Conservation (phyloP, 2,113 vertebrate genomes). For the Vimba vimba region DNA sequence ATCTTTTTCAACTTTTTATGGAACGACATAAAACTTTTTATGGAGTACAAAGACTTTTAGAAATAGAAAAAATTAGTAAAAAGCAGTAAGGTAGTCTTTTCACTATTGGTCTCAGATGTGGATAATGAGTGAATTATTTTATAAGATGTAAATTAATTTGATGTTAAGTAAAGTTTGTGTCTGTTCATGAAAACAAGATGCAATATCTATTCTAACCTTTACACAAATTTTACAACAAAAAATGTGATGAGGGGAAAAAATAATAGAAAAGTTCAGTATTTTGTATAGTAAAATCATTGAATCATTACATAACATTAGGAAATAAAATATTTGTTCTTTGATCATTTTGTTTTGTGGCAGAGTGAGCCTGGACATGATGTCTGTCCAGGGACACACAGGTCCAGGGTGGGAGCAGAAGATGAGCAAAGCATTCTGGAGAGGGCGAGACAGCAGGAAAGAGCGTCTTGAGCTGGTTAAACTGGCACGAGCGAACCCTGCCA, state of each 20-base stretch:
- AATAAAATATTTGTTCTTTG: neutral
- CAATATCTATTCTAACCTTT: neutral
- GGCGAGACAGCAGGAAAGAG: constrained; percentile 93
- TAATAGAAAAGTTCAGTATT: neutral
- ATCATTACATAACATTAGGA: neutral
- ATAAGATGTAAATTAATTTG: neutral
- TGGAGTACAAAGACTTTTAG: neutral
- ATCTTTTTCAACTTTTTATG: too few species aligned
- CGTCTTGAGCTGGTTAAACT: constrained; percentile 94
- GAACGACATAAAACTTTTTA: too few species aligned
- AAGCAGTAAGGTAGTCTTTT: neutral
- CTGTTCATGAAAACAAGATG: neutral
- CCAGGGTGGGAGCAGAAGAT: constrained; percentile 90
- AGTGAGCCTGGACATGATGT: constrained; percentile 98
- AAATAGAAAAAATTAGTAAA: neutral
- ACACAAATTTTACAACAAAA: too few species aligned
- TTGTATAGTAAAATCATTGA: neutral
- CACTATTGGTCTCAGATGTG: neutral
- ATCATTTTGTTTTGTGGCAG: constrained; percentile 67
- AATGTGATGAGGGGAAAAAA: too few species aligned
- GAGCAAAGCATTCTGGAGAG: constrained; percentile 90
- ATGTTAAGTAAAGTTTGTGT: neutral
- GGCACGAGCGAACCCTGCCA: constrained; percentile 82
- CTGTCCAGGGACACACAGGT: constrained; percentile 94
- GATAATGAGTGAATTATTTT: neutral